Base-by-base conservation (phyloP, 1,140 invertebrate genomes). In the Mya arenaria region DNA sequence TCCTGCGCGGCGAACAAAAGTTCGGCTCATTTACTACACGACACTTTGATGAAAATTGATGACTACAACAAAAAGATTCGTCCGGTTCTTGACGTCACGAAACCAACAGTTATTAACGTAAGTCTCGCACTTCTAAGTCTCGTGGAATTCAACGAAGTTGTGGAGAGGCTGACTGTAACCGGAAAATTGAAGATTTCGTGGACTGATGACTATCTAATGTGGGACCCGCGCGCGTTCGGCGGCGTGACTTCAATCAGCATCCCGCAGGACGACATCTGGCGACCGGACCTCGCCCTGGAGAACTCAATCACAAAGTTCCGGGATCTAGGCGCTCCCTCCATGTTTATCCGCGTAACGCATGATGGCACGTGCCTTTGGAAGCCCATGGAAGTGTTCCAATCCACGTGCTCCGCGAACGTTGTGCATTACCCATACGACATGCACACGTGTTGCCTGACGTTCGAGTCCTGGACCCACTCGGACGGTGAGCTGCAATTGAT, bases 371-470 rank as follows among this genome's bases (percentile, higher is more conserved):
- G 79, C 8, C 17, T 48, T 0, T 85, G 84, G 84, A 62, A 55
- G 30, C 84, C 84, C 0, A 83, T 63, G 25, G 44, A 82, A 25
- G 58, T 78, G 1, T 84, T 86, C 39, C 37, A 66, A 36, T 60
- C 79, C 39, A 62, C 39, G 1, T 85, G 84, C 56, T 25, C 75
- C 13, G 32, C 69, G 0, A 65, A 85, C 17, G 75, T 82, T n/a
- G 65, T 63, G 17, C 69, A 74, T 13, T 86, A 72, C 60, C 85
- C 82, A 8, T 72, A 80, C 36, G 85, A 86, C 69, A 41, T 19
- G 19, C 85, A 86, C 15, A 84, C 36, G 0, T 86, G 85, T 44
- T n/a, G 71, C 4, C 36, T 86, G 15, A 37, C 62, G 10, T 86
- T 84, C 37, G 80, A 56, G 13, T 44, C 48, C n/a, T 86, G 79